Evolutionary conservation across 2,797 vertebrate genomes (phyloP), one percentile per base, ranked within the genome.

Genomic region (Luscinia megarhynchos): DNA sequence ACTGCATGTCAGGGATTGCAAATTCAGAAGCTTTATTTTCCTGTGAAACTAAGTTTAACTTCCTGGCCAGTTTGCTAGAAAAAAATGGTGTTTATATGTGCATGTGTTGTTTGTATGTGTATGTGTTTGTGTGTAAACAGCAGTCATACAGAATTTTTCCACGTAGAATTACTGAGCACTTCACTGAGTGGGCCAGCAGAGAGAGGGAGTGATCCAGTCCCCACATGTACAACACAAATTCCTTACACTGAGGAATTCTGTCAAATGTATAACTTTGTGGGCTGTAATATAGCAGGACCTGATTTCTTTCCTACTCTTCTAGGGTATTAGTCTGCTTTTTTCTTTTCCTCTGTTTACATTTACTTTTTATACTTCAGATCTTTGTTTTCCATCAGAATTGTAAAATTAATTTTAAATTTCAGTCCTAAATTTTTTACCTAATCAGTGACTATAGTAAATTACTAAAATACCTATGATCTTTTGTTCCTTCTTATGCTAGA

Each of bases 401-500:
- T 84, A 67, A 67, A 89, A 63, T 53, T 32, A 46, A 84, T 48
- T 84, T 81, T 53, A 87, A 91, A 87, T 76, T 68, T 40, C 36
- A 70, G 17, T 83, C 61, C 77, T 88, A 69, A 90, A 74, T 62
- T 46, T 75, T 74, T 81, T 86, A 51, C 74, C 66, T 91, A 38
- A 58, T 46, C 87, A 50, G 24, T 89, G 48, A 84, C 51, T 85
- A 40, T 43, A 90, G 62, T 41, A 77, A 91, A 67, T 36, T 53
- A 54, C 54, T 94, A 82, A 89, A 95, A 34, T 72, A n/a, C 4
- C 1, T 64, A 40, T 83, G 68, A 72, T 23, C 12, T 68, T 90
- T 46, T 95, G 38, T 96, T 85, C 15, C 15, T 82, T 94, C 74
- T 93, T 96, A 77, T 46, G 69, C 51, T 94, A 98, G 98, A 87